Percentiles rank a stretch among this genome's conserved stretches.
Evolutionary conservation across 2,113 vertebrate genomes (phyloP).

Genomic region (Tamias sibiricus): DNA sequence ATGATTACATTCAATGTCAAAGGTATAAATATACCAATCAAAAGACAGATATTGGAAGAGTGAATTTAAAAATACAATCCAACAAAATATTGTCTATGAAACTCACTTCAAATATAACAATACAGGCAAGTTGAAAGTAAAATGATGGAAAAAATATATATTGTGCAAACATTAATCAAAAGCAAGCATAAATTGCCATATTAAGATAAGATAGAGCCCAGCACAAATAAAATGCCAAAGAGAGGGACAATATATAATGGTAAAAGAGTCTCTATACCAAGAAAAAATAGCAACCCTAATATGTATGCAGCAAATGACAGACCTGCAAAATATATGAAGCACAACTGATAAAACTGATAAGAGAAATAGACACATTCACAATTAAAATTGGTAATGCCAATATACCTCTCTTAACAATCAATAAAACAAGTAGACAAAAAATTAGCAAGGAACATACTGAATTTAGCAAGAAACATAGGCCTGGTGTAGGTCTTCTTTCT

Average conservation of each 20-base stretch:
- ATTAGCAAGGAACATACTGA: no score
- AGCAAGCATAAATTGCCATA: neutral
- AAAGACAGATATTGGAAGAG: neutral
- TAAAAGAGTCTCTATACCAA: neutral
- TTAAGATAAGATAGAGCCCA: constrained; percentile 11
- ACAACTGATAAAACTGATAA: no score
- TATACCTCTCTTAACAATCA: neutral
- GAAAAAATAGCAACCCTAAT: neutral
- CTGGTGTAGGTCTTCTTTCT: no score
- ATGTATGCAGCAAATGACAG: neutral
- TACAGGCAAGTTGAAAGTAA: neutral
- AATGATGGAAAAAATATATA: constrained; percentile 2
- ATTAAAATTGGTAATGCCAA: neutral
- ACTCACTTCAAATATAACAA: constrained; percentile 4
- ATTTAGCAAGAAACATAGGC: no score
- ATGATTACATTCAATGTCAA: neutral
- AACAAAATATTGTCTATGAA: constrained; percentile 9
- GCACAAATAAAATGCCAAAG: neutral
- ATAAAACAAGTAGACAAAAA: neutral
- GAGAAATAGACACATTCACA: neutral
- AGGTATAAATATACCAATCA: neutral
- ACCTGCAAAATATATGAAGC: neutral
- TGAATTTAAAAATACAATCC: neutral
- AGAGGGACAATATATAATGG: neutral
- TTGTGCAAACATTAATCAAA: neutral